Base-by-base conservation (phyloP, 2,797 vertebrate species). In the Anguilla pacifica region DNA sequence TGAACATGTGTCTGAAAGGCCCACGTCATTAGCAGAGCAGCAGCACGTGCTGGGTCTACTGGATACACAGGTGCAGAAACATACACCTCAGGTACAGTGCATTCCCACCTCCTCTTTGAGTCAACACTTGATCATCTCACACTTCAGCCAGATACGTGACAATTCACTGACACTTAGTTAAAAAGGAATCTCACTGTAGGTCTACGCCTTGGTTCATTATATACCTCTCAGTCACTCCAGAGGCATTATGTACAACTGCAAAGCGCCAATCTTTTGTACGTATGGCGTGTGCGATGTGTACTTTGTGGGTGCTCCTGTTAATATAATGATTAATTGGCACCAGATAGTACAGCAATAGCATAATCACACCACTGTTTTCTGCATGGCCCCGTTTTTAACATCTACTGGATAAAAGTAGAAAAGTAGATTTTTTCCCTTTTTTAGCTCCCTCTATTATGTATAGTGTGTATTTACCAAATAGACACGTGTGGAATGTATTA, bases 1-100 rank as follows among this genome's bases (percentile, higher is more conserved):
- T 51, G 74, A 46, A 51, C 43, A 22, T 83, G 46, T 31, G 81
- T 85, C 51, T 22, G 17, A 49, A 55, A 31, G 9, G 53, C 22
- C 84, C 82, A 77, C 5, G 31, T n/a, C 87, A 84, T 11, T 22
- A n/a, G 46, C 79, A 82, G 79, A 82, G 28, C 79, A 82, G 46
- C 43, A 82, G 43, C 19, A 25, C 10, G 11, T 49, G 10, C 19
- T 82, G 46, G 51, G 46, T 7, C 22, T 49, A 25, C 17, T 51
- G 22, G 79, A 82, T 49, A 82, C 28, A 82, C 79, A 82, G 46
- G 79, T 51, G 6, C 43, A 49, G 43, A 82, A 51, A 82, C 46
- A 82, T 9, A 49, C 43, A 82, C 79, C 79, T 51, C 43, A 82
- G 79, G 43, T 82, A 82, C 79, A 51, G 79, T 82, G 46, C 28